Conservation (phyloP, 2,888 invertebrate genomes). For the Agriopis aurantiaria region DNA sequence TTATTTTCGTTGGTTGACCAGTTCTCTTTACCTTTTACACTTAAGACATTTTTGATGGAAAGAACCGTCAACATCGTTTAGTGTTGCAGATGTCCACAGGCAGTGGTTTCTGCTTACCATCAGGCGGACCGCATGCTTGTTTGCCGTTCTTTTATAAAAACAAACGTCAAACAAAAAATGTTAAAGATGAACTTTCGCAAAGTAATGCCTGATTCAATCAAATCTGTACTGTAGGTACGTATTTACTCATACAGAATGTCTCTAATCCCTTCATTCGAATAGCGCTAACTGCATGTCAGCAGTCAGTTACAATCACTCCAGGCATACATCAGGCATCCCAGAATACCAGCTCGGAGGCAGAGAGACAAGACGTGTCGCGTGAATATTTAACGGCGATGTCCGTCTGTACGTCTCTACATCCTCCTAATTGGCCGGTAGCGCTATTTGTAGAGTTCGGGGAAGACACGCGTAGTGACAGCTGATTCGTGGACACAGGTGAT, state of each 20-base stretch:
- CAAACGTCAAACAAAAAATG: too few species aligned
- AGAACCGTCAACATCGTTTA: too few species aligned
- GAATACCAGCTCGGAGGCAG: conserved; percentile 7
- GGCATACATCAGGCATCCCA: conserved; percentile 3
- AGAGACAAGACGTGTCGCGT: conserved; percentile 27
- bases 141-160: too few species aligned
- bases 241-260: background rate
- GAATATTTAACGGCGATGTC: conserved; percentile 33
- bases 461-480: conserved; percentile 16
- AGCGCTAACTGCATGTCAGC: conserved; percentile 8
- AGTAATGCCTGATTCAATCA: too few species aligned
- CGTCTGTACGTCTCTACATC: conserved; percentile 18
- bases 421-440: conserved; percentile 19
- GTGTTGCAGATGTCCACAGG: too few species aligned
- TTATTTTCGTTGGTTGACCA: too few species aligned
- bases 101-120: too few species aligned
- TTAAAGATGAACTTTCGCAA: too few species aligned
- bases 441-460: conserved; percentile 33
- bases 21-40: too few species aligned
- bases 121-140: too few species aligned
- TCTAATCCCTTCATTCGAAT: too few species aligned
- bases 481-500: conserved; percentile 24
- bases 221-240: background rate
- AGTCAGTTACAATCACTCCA: conserved; percentile 8
- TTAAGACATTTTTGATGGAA: too few species aligned